These are phyloP conservation scores for Apeltes quadracus DNA, from an alignment of 2,113 vertebrate genomes.

Conservation along the genomic window DNA sequence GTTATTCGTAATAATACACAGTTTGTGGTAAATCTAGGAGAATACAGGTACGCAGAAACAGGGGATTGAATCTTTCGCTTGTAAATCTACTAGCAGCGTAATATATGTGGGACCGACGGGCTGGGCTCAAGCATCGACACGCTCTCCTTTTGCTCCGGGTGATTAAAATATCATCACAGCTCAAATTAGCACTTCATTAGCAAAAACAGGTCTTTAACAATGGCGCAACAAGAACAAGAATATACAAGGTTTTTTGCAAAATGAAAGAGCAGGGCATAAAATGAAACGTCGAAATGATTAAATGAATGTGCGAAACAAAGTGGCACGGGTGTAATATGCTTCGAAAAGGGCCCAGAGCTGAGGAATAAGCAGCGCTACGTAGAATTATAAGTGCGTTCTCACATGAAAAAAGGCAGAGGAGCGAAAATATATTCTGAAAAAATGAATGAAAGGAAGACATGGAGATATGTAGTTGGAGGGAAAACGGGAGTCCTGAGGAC, in stretches of 20 bases:
- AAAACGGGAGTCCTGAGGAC: constrained; percentile 34
- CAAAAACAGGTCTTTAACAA: constrained; percentile 42
- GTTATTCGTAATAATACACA: constrained; percentile 52
- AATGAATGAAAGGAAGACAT: constrained; percentile 9
- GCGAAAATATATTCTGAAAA: constrained; percentile 40
- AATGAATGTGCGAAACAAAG: constrained; percentile 41
- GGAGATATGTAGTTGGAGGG: constrained; percentile 22
- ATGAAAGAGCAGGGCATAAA: constrained; percentile 27
- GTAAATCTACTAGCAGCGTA: constrained; percentile 22
- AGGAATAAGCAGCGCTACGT: constrained; percentile 9
- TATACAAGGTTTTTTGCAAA: constrained; percentile 23
- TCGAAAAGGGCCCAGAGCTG: constrained; percentile 38
- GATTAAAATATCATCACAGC: constrained; percentile 67
- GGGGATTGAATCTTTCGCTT: constrained; percentile 1
- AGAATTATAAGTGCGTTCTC: constrained; percentile 42
- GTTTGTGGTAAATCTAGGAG: constrained; percentile 22
- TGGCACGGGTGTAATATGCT: constrained; percentile 35
- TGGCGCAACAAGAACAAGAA: constrained; percentile 18
- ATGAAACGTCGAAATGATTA: constrained; percentile 48
- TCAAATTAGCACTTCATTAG: constrained; percentile 61
- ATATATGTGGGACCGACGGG: constrained; percentile 22
- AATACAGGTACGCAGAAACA: constrained; percentile 9
- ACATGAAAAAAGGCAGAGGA: constrained; percentile 33
- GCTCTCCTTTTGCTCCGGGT: constrained; percentile 33
- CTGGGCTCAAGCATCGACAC: constrained; percentile 30